phyloP scores from a whole-genome alignment of 1,140 invertebrate genomes.

The Hormaphis cornu region DNA sequence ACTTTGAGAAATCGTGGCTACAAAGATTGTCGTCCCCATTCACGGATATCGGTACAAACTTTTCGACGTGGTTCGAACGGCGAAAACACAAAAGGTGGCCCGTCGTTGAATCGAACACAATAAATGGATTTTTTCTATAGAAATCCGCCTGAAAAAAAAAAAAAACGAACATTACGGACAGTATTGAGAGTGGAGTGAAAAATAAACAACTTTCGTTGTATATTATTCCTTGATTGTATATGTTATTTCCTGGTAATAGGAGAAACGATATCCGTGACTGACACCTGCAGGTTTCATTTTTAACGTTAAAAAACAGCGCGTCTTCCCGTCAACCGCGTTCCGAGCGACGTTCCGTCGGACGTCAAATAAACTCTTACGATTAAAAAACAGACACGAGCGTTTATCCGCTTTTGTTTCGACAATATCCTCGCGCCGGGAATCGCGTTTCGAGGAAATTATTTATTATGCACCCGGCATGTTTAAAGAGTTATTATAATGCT shows the following conservation, averaged over 20 bases:
- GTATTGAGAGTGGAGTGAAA: not conserved
- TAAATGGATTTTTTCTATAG: too few species aligned
- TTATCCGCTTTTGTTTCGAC: constrained; percentile 12
- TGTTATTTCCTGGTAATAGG: not conserved
- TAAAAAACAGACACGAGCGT: not conserved
- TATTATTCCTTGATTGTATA: not conserved
- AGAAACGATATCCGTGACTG: not conserved
- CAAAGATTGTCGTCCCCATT: too few species aligned
- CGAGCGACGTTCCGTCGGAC: too few species aligned
- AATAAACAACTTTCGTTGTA: not conserved
- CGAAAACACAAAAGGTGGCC: too few species aligned
- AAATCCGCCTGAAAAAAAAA: too few species aligned
- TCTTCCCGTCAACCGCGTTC: too few species aligned
- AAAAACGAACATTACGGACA: not conserved
- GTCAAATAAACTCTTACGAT: not conserved
- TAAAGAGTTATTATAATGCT: constrained; percentile 30
- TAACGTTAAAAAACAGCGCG: too few species aligned
- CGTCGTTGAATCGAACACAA: too few species aligned
- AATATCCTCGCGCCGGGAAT: constrained; percentile 5
- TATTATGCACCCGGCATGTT: constrained; percentile 15
- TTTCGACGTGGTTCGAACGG: too few species aligned
- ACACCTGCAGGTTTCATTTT: too few species aligned
- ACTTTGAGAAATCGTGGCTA: too few species aligned
- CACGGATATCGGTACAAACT: too few species aligned
- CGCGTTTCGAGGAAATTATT: constrained; percentile 16